A percentile compares a stretch with the other conserved stretches of the same genome.
These are phyloP conservation scores for Rhegmatorhina hoffmannsi DNA, from an alignment of 2,113 vertebrate genomes.

Conservation along the genomic window DNA sequence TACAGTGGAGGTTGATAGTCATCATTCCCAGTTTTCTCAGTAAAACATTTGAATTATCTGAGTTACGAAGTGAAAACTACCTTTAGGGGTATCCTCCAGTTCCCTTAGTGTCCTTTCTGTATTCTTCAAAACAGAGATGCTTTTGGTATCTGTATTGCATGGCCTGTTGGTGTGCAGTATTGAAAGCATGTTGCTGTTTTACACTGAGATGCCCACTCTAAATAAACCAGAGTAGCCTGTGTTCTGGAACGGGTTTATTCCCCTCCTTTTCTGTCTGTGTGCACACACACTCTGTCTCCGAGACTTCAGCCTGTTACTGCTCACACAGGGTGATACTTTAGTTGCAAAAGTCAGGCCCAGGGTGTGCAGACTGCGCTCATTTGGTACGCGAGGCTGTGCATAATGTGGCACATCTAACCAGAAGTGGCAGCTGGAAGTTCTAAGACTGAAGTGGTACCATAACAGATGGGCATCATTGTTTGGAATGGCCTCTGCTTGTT, in stretches of 20 bases:
- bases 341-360: background rate
- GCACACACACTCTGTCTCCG: background rate
- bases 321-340: background rate
- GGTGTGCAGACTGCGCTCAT: background rate
- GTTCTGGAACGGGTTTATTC: background rate
- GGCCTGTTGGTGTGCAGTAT: fast-evolving
- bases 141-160: background rate
- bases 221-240: background rate
- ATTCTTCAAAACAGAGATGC: background rate
- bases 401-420: slow-evolving; percentile 42
- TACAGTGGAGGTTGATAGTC: background rate
- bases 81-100: background rate
- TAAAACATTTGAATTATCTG: background rate
- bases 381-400: background rate
- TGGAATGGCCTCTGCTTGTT: slow-evolving; percentile 55
- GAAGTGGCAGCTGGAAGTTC: slow-evolving; percentile 38
- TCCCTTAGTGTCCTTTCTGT: background rate
- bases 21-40: background rate
- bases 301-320: background rate
- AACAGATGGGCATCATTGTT: slow-evolving; percentile 50
- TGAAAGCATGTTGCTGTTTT: background rate
- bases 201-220: background rate
- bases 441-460: slow-evolving; percentile 39
- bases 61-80: background rate
- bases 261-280: background rate